Evolutionary conservation across 2,113 vertebrate genomes (phyloP), one percentile per base, ranked within the genome.

Genomic region (Alces alces): DNA sequence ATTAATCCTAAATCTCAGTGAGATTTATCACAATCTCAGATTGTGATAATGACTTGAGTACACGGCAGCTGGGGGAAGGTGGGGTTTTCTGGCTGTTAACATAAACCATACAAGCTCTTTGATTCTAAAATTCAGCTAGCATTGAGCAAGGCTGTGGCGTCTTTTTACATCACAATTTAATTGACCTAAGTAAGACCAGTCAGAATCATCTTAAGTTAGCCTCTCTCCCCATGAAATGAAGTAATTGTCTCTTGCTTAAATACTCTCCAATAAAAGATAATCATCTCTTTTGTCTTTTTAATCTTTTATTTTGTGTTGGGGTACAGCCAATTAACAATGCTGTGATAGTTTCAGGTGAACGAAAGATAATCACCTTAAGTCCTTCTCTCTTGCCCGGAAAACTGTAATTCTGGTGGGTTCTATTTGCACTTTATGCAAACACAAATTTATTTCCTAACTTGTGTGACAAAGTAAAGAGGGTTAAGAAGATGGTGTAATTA

Each of bases 1-100:
- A 98, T 98, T 98, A 98, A 98, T 98, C 93, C 91, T 96, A 96
- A 97, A 88, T 97, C 50, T 94, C 60, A 90, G 91, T n/a, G n/a
- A n/a, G n/a, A n/a, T n/a, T n/a, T n/a, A n/a, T n/a, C n/a, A n/a
- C n/a, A n/a, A n/a, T n/a, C 50, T 94, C 60, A 90, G 91, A 97
- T 96, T 98, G 96, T 97, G 88, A 94, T 97, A 97, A 94, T 97
- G 95, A 96, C 84, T 97, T 97, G 95, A 97, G 93, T 93, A 60
- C 86, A 64, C 91, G 93, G 89, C 50, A 95, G 79, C 58, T 94
- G 50, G 83, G 86, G 87, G 60, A 95, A 94, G 80, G 93, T 95
- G 79, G 89, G 90, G 19, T 91, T 96, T 97, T 97, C 64, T 97
- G 91, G 61, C 85, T 89, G 16, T 96, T 98, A 96, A 89, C 88